Conservation (phyloP, 2,797 vertebrate species). For the Moxostoma hubbsi region DNA sequence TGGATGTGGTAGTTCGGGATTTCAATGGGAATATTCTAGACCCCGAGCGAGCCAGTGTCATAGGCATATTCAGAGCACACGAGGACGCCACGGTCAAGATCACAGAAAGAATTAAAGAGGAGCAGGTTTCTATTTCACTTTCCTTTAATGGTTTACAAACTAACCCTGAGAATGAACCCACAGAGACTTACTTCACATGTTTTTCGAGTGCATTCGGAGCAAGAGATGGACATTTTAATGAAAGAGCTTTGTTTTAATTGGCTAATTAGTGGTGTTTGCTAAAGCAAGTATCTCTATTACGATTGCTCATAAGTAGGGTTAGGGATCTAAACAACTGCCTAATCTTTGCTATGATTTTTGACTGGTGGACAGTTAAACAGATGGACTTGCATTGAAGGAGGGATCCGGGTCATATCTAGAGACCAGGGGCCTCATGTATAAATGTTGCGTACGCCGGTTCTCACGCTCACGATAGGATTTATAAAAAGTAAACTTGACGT, state of each 20-base stretch:
- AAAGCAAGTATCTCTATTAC: too few relatives aligned
- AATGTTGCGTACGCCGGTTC: too few relatives aligned
- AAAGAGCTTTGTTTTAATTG: background rate
- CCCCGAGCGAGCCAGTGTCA: constrained; percentile 91
- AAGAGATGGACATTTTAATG: background rate
- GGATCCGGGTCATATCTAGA: too few relatives aligned
- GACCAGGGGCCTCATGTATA: too few relatives aligned
- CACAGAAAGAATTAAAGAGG: constrained; percentile 93
- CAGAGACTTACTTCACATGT: background rate
- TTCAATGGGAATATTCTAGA: constrained; percentile 94
- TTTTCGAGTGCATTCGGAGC: background rate
- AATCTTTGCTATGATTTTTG: too few relatives aligned
- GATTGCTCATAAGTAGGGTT: too few relatives aligned
- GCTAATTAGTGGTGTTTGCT: background rate
- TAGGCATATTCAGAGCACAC: constrained; percentile 94
- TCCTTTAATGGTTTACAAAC: background rate
- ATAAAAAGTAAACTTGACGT: too few relatives aligned
- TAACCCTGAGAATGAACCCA: background rate
- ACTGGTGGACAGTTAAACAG: too few relatives aligned
- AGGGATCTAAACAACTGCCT: too few relatives aligned
- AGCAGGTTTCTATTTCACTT: constrained; percentile 78
- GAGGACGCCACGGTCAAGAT: constrained; percentile 91
- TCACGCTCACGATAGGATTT: too few relatives aligned
- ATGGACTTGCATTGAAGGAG: too few relatives aligned
- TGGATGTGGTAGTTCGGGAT: constrained; percentile 93